A percentile compares a stretch with the other conserved stretches of the same genome.
Evolutionary conservation across 1,140 invertebrate species (phyloP).

Genomic region (Leptinotarsa lineolata): DNA sequence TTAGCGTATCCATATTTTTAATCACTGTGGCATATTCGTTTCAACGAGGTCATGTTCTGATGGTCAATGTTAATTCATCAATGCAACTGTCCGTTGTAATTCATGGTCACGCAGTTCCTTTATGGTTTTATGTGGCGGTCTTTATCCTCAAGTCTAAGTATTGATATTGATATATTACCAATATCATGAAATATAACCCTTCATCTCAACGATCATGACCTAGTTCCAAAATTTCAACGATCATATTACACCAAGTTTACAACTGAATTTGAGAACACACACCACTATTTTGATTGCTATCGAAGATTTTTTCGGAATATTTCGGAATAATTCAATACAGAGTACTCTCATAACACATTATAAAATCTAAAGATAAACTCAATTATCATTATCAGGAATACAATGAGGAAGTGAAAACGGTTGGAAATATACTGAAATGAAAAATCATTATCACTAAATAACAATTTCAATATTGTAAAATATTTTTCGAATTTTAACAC

Average conservation of each 20-base stretch:
- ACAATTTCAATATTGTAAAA: too few relatives aligned
- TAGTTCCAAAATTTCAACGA: conserved; percentile 8
- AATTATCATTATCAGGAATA: too few relatives aligned
- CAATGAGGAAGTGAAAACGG: too few relatives aligned
- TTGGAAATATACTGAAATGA: too few relatives aligned
- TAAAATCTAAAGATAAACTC: too few relatives aligned
- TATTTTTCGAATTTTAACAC: too few relatives aligned
- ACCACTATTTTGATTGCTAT: neutral
- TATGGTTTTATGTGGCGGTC: neutral
- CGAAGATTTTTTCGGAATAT: too few relatives aligned
- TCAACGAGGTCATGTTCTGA: neutral
- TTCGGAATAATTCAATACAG: too few relatives aligned
- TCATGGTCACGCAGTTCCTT: conserved; percentile 1
- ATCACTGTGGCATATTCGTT: neutral
- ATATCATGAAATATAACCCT: conserved; percentile 8
- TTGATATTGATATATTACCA: conserved; percentile 5
- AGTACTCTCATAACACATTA: too few relatives aligned
- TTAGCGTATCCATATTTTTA: neutral
- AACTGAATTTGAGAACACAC: neutral
- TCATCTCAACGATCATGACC: neutral
- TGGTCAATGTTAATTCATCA: conserved; percentile 6
- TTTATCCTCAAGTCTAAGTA: conserved; percentile 5
- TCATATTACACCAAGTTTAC: neutral
- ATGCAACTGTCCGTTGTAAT: conserved; percentile 1
- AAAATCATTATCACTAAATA: too few relatives aligned